phyloP scores from a whole-genome alignment of 2,797 vertebrate genomes.

The Neostethus bicornis region DNA sequence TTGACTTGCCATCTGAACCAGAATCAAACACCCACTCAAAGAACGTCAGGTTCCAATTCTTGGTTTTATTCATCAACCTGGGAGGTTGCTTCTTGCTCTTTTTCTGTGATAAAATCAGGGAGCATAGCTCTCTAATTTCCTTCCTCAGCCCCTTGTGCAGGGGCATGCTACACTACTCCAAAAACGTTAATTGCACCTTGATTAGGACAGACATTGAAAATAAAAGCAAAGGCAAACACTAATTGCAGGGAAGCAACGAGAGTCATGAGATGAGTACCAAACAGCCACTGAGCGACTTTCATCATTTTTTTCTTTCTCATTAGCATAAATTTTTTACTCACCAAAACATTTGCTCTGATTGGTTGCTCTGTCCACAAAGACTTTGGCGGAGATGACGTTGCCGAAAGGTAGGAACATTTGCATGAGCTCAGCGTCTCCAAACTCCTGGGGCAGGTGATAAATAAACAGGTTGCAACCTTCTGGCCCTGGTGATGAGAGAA shows the following conservation, averaged over 20 bases:
- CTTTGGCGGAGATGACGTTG: constrained; percentile 99
- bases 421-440: constrained; percentile 98
- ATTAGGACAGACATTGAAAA: constrained; percentile 65
- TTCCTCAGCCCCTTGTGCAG: constrained; percentile 35
- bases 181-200: constrained; percentile 69
- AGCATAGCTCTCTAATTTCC: constrained; percentile 23
- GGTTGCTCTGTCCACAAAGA: constrained; percentile 99
- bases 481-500: constrained; percentile 76
- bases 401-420: constrained; percentile 99
- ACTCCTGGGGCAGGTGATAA: constrained; percentile 99
- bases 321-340: constrained; percentile 78
- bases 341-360: constrained; percentile 99
- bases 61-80: neutral
- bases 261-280: constrained; percentile 50
- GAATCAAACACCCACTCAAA: neutral
- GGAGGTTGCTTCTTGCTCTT: constrained; percentile 12
- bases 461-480: constrained; percentile 98
- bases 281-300: constrained; percentile 27
- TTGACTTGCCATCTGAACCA: neutral
- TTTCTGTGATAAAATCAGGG: constrained; percentile 30
- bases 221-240: constrained; percentile 57
- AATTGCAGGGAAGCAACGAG: constrained; percentile 50
- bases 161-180: constrained; percentile 62
- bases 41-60: neutral
- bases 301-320: constrained; percentile 2